Conservation (phyloP, 1,140 invertebrate genomes). For the Cryptotermes secundus region DNA sequence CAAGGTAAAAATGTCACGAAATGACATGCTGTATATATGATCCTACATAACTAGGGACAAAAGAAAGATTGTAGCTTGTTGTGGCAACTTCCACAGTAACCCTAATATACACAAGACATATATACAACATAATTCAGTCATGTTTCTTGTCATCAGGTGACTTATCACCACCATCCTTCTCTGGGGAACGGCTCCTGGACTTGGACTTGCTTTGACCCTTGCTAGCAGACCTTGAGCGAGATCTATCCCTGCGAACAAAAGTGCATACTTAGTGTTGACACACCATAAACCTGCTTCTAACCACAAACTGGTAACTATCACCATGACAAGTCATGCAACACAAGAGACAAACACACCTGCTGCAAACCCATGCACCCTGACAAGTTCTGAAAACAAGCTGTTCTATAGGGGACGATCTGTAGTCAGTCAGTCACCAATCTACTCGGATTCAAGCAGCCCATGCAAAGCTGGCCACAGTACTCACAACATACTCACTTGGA, state of each 20-base stretch:
- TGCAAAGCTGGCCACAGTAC: not conserved
- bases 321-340: no score
- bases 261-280: not conserved
- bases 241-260: conserved; percentile 27
- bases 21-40: not conserved
- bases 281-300: no score
- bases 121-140: conserved; percentile 21
- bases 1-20: not conserved
- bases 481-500: conserved; percentile 48
- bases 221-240: conserved; percentile 31
- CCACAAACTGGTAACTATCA: not conserved
- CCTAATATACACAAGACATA: not conserved
- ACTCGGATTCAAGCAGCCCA: not conserved
- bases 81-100: no score
- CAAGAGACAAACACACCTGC: not conserved
- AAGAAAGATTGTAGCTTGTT: not conserved
- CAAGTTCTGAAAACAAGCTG: not conserved
- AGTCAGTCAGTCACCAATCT: not conserved
- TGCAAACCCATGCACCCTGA: not conserved
- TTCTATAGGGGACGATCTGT: not conserved
- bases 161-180: conserved; percentile 23
- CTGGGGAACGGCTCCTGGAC: conserved; percentile 31
- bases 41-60: not conserved
- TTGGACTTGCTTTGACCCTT: conserved; percentile 33
- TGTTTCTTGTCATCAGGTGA: conserved; percentile 6